phyloP scores from a whole-genome alignment of 1,140 invertebrate species.

The Octopus bimaculoides region DNA sequence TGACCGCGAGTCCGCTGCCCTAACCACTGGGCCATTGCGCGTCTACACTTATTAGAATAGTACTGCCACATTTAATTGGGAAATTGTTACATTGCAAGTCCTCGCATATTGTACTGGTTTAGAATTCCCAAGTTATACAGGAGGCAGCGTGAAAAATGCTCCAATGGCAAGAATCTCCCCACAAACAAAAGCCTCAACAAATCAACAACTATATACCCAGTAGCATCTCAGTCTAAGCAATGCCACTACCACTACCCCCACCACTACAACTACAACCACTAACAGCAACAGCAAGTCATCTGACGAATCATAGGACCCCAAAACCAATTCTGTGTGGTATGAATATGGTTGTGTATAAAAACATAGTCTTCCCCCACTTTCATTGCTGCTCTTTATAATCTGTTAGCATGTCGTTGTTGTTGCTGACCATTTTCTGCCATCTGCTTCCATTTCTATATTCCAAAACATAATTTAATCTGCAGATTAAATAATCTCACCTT shows the following conservation, averaged over 20 bases:
- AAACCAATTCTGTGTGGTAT: conserved; percentile 79
- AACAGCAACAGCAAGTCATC: conserved; percentile 17
- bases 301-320: conserved; percentile 61
- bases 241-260: conserved; percentile 15
- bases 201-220: neutral
- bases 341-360: conserved; percentile 87
- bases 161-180: conserved; percentile 24
- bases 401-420: neutral
- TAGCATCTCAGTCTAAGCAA: too few species aligned
- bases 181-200: too few species aligned
- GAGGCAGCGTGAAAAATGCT: conserved; percentile 15
- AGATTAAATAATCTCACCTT: too few species aligned
- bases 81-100: too few species aligned
- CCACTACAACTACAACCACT: conserved; percentile 18
- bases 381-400: too few species aligned
- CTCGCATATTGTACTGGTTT: too few species aligned
- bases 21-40: too few species aligned
- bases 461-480: neutral
- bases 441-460: neutral
- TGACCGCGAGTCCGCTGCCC: too few species aligned
- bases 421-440: neutral
- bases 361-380: too few species aligned
- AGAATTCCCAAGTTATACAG: conserved; percentile 6
- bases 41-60: too few species aligned
- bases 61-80: too few species aligned